Evolutionary conservation across 1,140 invertebrate species (phyloP).

Genomic region (Drosophila funebris): DNA sequence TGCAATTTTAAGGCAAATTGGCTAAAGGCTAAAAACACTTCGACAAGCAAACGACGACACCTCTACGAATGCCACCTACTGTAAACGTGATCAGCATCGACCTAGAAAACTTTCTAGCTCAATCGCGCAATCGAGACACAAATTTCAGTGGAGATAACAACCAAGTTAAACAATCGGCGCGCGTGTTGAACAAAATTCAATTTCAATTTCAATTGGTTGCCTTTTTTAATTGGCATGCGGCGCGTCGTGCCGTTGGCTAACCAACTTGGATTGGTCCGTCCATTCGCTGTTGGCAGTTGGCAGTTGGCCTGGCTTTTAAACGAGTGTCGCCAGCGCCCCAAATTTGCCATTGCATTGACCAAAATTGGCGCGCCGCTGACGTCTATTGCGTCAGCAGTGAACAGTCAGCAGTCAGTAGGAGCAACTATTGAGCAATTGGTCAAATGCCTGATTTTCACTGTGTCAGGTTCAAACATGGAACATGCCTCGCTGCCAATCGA

Average conservation of each 20-base stretch:
- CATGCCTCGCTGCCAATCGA: constrained; percentile 18
- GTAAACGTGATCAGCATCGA: constrained; percentile 69
- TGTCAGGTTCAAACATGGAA: constrained; percentile 71
- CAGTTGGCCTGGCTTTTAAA: constrained; percentile 38
- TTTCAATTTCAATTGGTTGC: constrained; percentile 38
- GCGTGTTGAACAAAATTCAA: constrained; percentile 64
- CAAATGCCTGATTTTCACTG: constrained; percentile 61
- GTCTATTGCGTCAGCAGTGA: constrained; percentile 53
- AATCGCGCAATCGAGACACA: constrained; percentile 37
- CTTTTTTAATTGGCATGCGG: constrained; percentile 64
- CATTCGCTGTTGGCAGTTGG: background rate
- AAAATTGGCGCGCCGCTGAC: constrained; percentile 64
- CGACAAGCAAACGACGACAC: background rate
- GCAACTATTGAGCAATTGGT: constrained; percentile 67
- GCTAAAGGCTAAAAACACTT: constrained; percentile 8
- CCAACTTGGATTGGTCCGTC: constrained; percentile 22
- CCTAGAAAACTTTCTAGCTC: constrained; percentile 49
- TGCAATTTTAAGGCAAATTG: constrained; percentile 38
- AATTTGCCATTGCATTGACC: constrained; percentile 68
- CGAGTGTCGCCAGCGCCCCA: constrained; percentile 63
- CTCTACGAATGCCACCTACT: constrained; percentile 9
- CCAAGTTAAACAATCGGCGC: constrained; percentile 65
- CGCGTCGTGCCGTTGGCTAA: constrained; percentile 33
- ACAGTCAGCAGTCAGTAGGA: background rate
- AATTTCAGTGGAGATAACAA: background rate